Evolutionary conservation across 2,113 vertebrate species (phyloP).

Genomic region (Eupsittula cactorum): DNA sequence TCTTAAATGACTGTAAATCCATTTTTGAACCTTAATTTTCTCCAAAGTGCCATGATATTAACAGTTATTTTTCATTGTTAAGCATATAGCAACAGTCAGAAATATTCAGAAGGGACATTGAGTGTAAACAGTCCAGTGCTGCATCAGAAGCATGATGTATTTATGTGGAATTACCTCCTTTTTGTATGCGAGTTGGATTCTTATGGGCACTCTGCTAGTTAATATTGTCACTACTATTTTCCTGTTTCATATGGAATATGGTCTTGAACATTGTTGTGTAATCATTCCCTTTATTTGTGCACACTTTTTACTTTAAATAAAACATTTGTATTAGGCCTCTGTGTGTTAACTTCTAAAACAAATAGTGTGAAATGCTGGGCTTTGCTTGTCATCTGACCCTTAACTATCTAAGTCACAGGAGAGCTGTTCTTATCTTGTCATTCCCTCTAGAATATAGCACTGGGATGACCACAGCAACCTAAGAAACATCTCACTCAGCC

Average conservation of each 20-base stretch:
- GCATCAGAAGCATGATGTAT: constrained; percentile 54
- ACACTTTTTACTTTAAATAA: constrained; percentile 79
- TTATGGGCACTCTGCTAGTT: constrained; percentile 58
- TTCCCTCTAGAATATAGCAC: not conserved
- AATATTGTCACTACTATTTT: constrained; percentile 46
- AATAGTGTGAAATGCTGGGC: not conserved
- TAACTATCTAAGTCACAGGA: not conserved
- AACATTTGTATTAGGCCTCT: constrained; percentile 65
- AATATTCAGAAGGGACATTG: constrained; percentile 52
- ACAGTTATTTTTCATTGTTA: constrained; percentile 40
- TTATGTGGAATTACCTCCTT: constrained; percentile 55
- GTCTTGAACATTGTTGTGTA: constrained; percentile 54
- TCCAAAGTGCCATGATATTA: constrained; percentile 70
- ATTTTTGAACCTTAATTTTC: constrained; percentile 60
- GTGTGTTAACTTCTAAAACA: not conserved
- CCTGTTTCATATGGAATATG: constrained; percentile 57
- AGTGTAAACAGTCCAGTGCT: constrained; percentile 31
- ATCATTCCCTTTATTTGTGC: constrained; percentile 73
- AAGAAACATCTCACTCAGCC: not conserved
- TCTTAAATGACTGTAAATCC: constrained; percentile 64
- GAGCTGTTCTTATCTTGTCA: not conserved
- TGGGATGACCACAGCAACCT: not conserved
- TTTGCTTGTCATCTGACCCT: not conserved
- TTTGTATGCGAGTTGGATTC: constrained; percentile 50
- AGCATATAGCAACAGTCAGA: constrained; percentile 27